Evolutionary conservation across 2,113 vertebrate species (phyloP), one percentile per base, ranked within the genome.

Genomic region (Calyptomena viridis): DNA sequence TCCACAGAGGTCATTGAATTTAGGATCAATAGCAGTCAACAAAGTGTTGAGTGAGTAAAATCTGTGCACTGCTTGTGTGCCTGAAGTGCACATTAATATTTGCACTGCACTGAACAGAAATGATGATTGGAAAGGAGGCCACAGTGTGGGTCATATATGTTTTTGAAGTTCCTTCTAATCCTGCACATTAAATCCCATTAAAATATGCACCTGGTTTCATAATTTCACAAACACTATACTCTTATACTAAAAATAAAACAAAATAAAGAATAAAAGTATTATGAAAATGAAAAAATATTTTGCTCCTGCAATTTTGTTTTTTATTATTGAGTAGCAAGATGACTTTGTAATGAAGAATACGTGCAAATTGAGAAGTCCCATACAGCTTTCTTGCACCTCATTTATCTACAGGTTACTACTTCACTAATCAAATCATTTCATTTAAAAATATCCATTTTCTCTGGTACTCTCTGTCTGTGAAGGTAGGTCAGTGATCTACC

Each of bases 401-500:
- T 87, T 93, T 86, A 89, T 79, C 67, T 82, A 76, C 49, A 94
- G 56, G 68, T 73, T 93, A 74, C 47, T 63, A 31, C 47, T 96
- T 69, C 88, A 71, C 62, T 91, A 95, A 94, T 94, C 69, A 94
- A 92, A 93, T 80, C 0, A 67, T 94, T 91, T 84, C 8, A 42
- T 94, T 88, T 86, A 25, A 90, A 96, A 95, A 90, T 82, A 95
- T 18, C 82, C 4, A 8, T 91, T 94, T 94, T 84, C 50, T 92
- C 60, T 3, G 3, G 46, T 82, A 60, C 18, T 59, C 37, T 8
- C 33, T 62, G 14, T 50, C 56, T 82, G 59, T 79, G 73, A 81
- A 55, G 37, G 25, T 58, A 85, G 93, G 73, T 91, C 75, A 63
- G 42, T 84, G 80, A 78, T 89, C 91, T 96, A 76, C 77, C 60